These are phyloP conservation scores for Protodeltote pygarga DNA, from an alignment of 2,888 invertebrate species.

Conservation along the genomic window DNA sequence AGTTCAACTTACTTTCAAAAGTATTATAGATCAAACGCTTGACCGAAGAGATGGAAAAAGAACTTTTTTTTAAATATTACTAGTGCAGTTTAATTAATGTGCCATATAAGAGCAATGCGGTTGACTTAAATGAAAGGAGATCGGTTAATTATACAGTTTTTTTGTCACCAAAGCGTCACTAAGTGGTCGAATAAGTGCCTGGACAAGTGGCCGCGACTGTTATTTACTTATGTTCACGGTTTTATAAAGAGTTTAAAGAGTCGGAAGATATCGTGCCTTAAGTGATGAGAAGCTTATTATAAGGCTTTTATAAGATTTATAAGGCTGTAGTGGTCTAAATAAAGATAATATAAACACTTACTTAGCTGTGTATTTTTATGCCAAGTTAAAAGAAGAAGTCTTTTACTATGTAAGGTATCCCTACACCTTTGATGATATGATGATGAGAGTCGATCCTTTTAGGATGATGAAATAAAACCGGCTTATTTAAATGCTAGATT, in stretches of 20 bases:
- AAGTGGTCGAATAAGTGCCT: constrained; percentile 26
- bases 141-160: constrained; percentile 54
- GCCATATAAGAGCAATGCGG: constrained; percentile 53
- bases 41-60: constrained; percentile 34
- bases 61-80: constrained; percentile 36
- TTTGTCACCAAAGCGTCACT: constrained; percentile 32
- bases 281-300: background rate
- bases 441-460: too few relatives aligned
- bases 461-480: too few relatives aligned
- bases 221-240: constrained; percentile 18
- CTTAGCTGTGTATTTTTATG: too few relatives aligned
- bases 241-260: constrained; percentile 7
- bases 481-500: too few relatives aligned
- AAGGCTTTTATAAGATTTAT: too few relatives aligned
- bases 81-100: constrained; percentile 55
- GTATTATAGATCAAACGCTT: constrained; percentile 40
- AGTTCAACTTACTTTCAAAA: constrained; percentile 5
- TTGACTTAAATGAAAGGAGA: constrained; percentile 47
- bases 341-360: too few relatives aligned
- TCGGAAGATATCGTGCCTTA: constrained; percentile 8
- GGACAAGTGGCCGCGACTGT: constrained; percentile 27
- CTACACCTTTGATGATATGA: too few relatives aligned
- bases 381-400: too few relatives aligned
- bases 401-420: too few relatives aligned
- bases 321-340: too few relatives aligned